phyloP scores from a whole-genome alignment of 2,888 invertebrate species.

The Monoplex corrugatus region DNA sequence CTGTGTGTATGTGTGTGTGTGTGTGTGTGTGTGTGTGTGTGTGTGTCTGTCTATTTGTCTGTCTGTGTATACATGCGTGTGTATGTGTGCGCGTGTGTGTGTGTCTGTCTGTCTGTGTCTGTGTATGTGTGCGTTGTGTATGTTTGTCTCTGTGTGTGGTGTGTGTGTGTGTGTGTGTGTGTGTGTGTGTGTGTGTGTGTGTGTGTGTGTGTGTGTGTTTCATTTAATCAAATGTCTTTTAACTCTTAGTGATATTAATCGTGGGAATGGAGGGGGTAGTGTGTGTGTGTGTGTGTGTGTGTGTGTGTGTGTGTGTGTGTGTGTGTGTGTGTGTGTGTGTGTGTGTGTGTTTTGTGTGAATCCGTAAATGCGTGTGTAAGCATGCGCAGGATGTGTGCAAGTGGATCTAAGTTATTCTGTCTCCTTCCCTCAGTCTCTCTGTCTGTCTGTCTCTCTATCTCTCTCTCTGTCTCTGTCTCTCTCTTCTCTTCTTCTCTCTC shows the following conservation, averaged over 20 bases:
- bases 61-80: no score
- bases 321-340: slow-evolving; percentile 23
- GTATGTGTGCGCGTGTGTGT: no score
- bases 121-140: neutral
- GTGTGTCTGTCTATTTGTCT: no score
- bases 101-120: neutral
- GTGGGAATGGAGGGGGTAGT: no score
- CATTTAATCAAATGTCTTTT: no score
- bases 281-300: neutral
- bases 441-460: neutral
- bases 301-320: neutral
- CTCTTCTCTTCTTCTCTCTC: neutral
- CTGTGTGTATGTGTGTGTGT: no score
- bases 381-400: no score
- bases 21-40: no score
- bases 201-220: neutral
- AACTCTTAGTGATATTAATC: no score
- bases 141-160: neutral
- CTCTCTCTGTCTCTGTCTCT: neutral
- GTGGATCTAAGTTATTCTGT: neutral
- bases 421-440: neutral
- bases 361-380: no score
- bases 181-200: neutral
- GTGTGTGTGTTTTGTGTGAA: neutral
- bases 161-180: slow-evolving; percentile 14